phyloP scores from a whole-genome alignment of 92 coral and sea anemone species.

The Phymanthus crucifer region DNA sequence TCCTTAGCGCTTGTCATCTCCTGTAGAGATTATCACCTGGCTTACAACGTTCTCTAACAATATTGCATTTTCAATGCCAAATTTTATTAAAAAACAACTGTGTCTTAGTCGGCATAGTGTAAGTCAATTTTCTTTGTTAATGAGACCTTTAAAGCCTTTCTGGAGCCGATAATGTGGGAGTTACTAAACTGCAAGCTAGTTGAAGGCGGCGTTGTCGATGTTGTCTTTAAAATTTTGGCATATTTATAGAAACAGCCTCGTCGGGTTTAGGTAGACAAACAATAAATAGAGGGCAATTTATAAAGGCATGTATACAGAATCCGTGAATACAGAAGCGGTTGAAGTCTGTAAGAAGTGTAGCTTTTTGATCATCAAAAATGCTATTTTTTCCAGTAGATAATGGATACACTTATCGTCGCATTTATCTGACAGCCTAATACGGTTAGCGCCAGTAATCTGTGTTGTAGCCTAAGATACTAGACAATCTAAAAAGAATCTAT shows the following conservation, averaged over 20 bases:
- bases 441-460: constrained; percentile 9
- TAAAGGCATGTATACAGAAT: neutral
- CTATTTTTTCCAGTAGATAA: neutral
- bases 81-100: neutral
- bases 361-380: neutral
- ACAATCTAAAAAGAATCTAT: neutral
- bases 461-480: neutral
- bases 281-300: neutral
- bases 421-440: neutral
- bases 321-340: neutral
- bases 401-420: neutral
- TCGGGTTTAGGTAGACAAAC: constrained; percentile 2
- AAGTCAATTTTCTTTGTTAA: neutral
- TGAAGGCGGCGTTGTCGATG: neutral
- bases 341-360: neutral
- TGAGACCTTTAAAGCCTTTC: neutral
- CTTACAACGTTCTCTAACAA: neutral
- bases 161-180: neutral
- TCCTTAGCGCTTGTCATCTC: neutral
- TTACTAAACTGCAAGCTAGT: neutral
- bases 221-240: neutral
- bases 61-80: neutral
- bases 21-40: neutral
- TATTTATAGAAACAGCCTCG: constrained; percentile 23
- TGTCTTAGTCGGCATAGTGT: neutral